Conservation (phyloP, 2,113 vertebrate genomes). For the Lophotis ruficrista region DNA sequence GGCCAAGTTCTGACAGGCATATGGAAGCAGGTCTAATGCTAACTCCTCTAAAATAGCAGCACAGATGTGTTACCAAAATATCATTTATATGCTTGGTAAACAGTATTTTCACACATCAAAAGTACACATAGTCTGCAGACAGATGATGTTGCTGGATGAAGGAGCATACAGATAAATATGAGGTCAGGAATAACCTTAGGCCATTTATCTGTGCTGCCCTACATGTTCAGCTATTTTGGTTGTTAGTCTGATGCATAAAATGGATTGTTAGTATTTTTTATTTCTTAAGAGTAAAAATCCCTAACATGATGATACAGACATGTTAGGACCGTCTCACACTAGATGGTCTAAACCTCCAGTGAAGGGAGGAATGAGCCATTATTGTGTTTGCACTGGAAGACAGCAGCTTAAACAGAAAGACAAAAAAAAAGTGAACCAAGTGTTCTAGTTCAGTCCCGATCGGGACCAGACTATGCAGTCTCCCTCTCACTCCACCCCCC, state of each 20-base stretch:
- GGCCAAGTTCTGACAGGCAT: neutral
- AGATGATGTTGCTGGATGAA: neutral
- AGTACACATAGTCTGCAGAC: neutral
- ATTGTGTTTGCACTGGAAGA: neutral
- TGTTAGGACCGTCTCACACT: no score
- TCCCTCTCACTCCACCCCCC: no score
- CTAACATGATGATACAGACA: neutral
- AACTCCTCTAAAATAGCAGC: neutral
- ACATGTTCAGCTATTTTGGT: neutral
- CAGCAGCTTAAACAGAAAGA: neutral
- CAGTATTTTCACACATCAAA: neutral
- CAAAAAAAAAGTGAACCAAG: no score
- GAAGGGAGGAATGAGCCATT: neutral
- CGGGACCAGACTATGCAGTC: no score
- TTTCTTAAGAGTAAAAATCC: neutral
- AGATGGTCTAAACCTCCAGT: neutral
- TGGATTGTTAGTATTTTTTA: neutral
- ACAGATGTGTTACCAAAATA: neutral
- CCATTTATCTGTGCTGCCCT: neutral
- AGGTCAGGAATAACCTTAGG: neutral
- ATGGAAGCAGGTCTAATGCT: neutral
- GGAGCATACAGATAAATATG: neutral
- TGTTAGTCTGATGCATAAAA: neutral
- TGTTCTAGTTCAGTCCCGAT: no score
- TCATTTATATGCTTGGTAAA: neutral